Evolutionary conservation across 1,140 invertebrate genomes (phyloP).

Genomic region (Amyelois transitella): DNA sequence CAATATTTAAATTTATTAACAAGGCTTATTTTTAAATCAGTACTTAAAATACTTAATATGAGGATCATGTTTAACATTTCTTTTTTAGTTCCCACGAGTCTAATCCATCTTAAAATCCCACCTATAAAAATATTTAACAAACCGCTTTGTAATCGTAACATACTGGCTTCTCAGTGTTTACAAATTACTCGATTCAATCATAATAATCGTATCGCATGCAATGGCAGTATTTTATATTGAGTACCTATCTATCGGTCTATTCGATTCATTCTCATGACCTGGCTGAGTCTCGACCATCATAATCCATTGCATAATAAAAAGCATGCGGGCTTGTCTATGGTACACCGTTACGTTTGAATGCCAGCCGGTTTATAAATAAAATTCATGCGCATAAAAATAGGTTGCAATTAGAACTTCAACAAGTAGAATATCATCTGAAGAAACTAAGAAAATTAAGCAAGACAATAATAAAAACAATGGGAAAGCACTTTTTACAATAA

Average conservation of each 20-base stretch:
- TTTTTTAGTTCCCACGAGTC: neutral
- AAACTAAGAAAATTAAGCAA: no score
- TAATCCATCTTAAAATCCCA: neutral
- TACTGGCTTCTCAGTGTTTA: neutral
- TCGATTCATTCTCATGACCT: conserved; percentile 22
- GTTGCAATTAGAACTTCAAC: no score
- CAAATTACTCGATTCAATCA: neutral
- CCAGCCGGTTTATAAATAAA: neutral
- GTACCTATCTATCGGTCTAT: neutral
- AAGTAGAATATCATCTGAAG: no score
- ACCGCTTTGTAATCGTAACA: neutral
- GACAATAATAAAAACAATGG: no score
- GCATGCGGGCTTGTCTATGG: conserved; percentile 26
- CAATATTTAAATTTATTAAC: no score
- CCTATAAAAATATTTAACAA: neutral
- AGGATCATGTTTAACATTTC: neutral
- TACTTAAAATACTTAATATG: neutral
- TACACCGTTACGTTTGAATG: conserved; percentile 35
- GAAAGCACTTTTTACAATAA: no score
- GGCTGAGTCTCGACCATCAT: neutral
- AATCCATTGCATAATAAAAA: conserved; percentile 40
- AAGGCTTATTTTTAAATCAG: no score
- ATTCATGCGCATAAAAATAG: no score
- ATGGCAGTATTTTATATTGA: neutral
- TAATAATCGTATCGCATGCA: neutral